These are phyloP conservation scores for Cosmia pyralina DNA, from an alignment of 2,888 invertebrate species.

Conservation along the genomic window DNA sequence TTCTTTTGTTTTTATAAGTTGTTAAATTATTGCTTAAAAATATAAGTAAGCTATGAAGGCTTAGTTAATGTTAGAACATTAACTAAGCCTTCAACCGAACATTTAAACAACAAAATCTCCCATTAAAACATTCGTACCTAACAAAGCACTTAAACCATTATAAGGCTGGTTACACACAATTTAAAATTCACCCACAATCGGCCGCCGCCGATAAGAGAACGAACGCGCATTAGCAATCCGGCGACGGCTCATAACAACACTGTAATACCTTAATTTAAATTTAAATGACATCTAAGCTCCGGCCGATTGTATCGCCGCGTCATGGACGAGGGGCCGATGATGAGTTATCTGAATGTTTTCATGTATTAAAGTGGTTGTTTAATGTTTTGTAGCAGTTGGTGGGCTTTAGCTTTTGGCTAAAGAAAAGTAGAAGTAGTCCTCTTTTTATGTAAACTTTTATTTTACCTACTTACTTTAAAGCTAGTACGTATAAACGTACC, in stretches of 20 bases:
- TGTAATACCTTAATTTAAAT: conserved; percentile 89
- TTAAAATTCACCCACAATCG: conserved; percentile 77
- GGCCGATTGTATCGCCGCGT: conserved; percentile 78
- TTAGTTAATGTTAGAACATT: too few species aligned
- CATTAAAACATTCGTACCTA: conserved; percentile 51
- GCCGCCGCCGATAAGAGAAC: conserved; percentile 73
- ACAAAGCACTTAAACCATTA: conserved; percentile 61
- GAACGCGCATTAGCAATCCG: conserved; percentile 68
- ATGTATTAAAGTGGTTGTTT: conserved; percentile 39
- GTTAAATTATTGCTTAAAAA: neutral
- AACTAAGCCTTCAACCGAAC: conserved; percentile 30
- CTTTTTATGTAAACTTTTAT: neutral
- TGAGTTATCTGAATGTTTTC: conserved; percentile 57
- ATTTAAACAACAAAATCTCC: conserved; percentile 41
- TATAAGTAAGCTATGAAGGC: too few species aligned
- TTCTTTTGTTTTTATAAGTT: neutral
- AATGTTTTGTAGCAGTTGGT: conserved; percentile 12
- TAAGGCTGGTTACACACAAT: conserved; percentile 69
- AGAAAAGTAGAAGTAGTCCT: neutral
- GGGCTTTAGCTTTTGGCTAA: neutral
- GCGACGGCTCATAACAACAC: conserved; percentile 74
- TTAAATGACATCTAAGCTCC: conserved; percentile 88
- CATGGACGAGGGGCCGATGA: conserved; percentile 64
- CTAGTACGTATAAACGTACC: neutral
- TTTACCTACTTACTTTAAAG: neutral